Evolutionary conservation across 1,140 invertebrate species (phyloP).

Genomic region (Drosophila punjabiensis): DNA sequence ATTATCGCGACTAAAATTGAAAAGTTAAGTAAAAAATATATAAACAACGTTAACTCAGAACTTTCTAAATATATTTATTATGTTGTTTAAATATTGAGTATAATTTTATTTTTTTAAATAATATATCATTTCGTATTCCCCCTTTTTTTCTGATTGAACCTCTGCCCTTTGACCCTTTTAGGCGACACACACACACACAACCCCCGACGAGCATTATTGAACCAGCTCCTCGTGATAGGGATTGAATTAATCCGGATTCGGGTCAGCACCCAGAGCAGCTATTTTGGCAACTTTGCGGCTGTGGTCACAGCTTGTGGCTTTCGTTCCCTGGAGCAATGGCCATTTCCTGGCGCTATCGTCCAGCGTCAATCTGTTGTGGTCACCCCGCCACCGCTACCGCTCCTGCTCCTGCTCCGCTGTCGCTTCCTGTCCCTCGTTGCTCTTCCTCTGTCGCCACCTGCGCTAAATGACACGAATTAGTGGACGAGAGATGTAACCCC

Average conservation of each 20-base stretch:
- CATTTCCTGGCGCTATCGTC: slow-evolving; percentile 72
- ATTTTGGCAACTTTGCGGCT: slow-evolving; percentile 63
- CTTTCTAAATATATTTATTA: too few relatives aligned
- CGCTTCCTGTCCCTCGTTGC: slow-evolving; percentile 19
- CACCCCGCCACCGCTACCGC: slow-evolving; percentile 13
- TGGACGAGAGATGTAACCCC: slow-evolving; percentile 44
- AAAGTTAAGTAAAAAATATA: too few relatives aligned
- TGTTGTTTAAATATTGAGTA: neutral
- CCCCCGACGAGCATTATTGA: slow-evolving; percentile 43
- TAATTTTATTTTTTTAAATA: neutral
- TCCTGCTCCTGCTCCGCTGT: slow-evolving; percentile 30
- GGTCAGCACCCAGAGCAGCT: slow-evolving; percentile 62
- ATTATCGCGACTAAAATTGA: too few relatives aligned
- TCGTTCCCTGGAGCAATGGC: slow-evolving; percentile 42
- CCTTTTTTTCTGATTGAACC: neutral
- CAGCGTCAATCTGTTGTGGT: slow-evolving; percentile 73
- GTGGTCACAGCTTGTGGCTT: slow-evolving; percentile 34
- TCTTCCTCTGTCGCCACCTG: slow-evolving; percentile 75
- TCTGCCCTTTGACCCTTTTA: slow-evolving; percentile 15
- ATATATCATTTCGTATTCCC: neutral
- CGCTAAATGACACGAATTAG: slow-evolving; percentile 81
- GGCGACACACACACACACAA: slow-evolving; percentile 4
- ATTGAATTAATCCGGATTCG: slow-evolving; percentile 63
- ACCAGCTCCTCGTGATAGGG: slow-evolving; percentile 31
- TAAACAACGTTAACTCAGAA: too few relatives aligned